Base-by-base conservation (phyloP, 2,888 invertebrate genomes). In the Disparrhopalites patrizii region DNA sequence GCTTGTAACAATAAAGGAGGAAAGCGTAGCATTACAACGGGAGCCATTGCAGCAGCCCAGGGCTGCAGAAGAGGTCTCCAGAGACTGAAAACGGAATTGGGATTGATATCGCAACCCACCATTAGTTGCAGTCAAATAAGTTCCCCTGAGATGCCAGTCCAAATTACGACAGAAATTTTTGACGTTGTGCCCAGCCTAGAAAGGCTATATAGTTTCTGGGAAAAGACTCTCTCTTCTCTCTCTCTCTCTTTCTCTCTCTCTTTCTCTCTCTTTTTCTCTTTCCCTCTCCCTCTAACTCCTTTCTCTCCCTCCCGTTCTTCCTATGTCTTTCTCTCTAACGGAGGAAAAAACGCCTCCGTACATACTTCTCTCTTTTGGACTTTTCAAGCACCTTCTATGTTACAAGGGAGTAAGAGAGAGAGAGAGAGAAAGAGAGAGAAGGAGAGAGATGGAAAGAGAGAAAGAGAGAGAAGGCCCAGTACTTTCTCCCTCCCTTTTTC, bases 101-200 rank as follows among this genome's bases (percentile, higher is more conserved):
- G 73, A 75, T 75, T 75, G 75, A 75, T 75, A 75, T 75, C 73
- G 75, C 71, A 73, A 72, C 72, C 72, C 73, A 72, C 73, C 75
- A 75, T 75, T 75, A 75, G 75, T 72, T 71, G 71, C 71, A 75
- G 73, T 75, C 74, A 74, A 74, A 74, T 73, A 73, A 71, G 72
- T 68, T 74, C 75, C 72, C 75, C 65, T 63, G 75, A 75, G 75
- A 75, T 73, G 74, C 68, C 70, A 66, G 68, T 69, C 72, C 72
- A 73, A 73, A 75, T 75, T 73, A 73, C 73, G 71, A 70, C 71
- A 71, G 72, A 73, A 68, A 69, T 74, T 74, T 74, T 74, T 74
- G 74, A 74, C 74, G 73, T 73, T 69, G 61, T 57, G 61, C 61
- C 60, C 51, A 55, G 33, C 36, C 51, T 36, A 31, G 27, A 56